Conservation (phyloP, 1,140 invertebrate genomes). For the Linepithema humile region DNA sequence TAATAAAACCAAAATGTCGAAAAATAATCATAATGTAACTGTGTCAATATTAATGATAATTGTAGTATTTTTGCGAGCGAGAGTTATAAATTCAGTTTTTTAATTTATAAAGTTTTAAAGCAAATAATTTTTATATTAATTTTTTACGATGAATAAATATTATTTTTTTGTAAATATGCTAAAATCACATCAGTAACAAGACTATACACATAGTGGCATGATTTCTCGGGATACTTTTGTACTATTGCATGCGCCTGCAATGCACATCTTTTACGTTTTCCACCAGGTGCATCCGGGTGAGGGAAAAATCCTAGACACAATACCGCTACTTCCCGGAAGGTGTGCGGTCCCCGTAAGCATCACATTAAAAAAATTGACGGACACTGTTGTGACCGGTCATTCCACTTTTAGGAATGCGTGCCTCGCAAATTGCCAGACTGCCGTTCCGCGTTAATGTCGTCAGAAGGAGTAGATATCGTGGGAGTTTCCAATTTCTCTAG, state of each 20-base stretch:
- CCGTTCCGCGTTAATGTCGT: slow-evolving; percentile 46
- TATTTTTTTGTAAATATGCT: background rate
- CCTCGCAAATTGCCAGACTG: slow-evolving; percentile 71
- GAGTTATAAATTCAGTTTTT: background rate
- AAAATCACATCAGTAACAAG: too few relatives aligned
- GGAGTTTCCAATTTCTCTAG: slow-evolving; percentile 37
- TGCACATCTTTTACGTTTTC: slow-evolving; percentile 60
- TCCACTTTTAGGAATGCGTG: slow-evolving; percentile 73
- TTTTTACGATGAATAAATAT: background rate
- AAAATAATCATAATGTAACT: too few relatives aligned
- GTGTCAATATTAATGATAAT: too few relatives aligned
- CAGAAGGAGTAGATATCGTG: background rate
- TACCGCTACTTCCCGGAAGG: slow-evolving; percentile 76
- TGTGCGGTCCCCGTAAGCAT: slow-evolving; percentile 69
- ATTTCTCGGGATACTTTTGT: slow-evolving; percentile 19
- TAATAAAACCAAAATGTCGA: background rate
- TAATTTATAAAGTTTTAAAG: background rate
- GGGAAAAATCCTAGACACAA: slow-evolving; percentile 72
- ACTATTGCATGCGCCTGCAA: background rate
- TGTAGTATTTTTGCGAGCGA: background rate
- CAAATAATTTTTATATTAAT: background rate
- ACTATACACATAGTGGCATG: background rate
- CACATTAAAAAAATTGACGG: slow-evolving; percentile 75
- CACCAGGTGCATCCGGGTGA: slow-evolving; percentile 41
- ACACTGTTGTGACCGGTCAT: slow-evolving; percentile 74